phyloP scores from a whole-genome alignment of 2,797 vertebrate genomes.

The Corythornis leucogaster region DNA sequence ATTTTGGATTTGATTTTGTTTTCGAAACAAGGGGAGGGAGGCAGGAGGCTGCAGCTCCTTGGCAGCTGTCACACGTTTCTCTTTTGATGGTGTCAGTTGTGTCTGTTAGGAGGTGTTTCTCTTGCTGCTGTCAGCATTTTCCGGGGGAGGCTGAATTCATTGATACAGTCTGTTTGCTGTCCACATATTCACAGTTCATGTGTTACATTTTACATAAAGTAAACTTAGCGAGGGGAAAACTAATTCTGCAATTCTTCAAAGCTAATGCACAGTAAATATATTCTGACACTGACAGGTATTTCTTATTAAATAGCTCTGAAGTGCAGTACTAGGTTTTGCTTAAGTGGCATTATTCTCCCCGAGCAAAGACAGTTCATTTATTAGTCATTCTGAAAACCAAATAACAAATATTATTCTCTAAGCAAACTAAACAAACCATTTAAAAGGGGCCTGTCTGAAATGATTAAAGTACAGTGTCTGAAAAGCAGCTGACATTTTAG shows the following conservation, averaged over 20 bases:
- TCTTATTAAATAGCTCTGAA: conserved; percentile 81
- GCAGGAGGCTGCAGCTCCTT: conserved; percentile 46
- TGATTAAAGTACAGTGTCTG: conserved; percentile 70
- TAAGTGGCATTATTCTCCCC: conserved; percentile 83
- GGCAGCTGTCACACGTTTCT: conserved; percentile 66
- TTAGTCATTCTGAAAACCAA: conserved; percentile 81
- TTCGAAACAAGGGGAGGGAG: conserved; percentile 43
- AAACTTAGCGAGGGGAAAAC: conserved; percentile 81
- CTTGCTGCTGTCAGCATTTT: conserved; percentile 71
- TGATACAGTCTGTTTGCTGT: conserved; percentile 74
- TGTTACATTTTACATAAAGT: conserved; percentile 83
- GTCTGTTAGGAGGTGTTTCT: conserved; percentile 55
- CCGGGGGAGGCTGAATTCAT: conserved; percentile 66
- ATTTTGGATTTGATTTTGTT: conserved; percentile 49
- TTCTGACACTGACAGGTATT: conserved; percentile 84
- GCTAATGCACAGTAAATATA: conserved; percentile 79
- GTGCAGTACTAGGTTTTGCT: conserved; percentile 77
- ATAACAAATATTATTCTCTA: conserved; percentile 78
- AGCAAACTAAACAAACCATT: conserved; percentile 79
- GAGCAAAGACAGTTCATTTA: conserved; percentile 81
- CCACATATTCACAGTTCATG: conserved; percentile 79
- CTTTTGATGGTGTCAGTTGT: conserved; percentile 63
- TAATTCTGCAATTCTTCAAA: conserved; percentile 81
- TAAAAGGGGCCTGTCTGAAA: conserved; percentile 70
- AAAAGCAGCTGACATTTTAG: conserved; percentile 58